Evolutionary conservation across 2,888 invertebrate species (phyloP), one percentile per base, ranked within the genome.

Genomic region (Ischnus inquisitorius): DNA sequence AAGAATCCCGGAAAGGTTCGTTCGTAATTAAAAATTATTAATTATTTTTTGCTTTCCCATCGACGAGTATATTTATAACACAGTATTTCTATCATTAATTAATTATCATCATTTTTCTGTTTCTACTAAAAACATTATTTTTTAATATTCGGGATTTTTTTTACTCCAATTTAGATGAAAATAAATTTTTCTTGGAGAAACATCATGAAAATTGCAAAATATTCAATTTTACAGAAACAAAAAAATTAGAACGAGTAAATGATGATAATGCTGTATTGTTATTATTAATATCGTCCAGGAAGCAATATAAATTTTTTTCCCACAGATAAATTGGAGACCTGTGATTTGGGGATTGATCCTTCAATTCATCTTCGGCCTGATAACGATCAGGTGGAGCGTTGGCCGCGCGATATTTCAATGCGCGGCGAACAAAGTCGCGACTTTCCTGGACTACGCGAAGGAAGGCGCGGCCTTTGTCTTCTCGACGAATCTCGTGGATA

Each of bases 401-500:
- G 99, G 99, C 0, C 94, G 97, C 60, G 91, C 94, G 0, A 95
- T 97, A 4, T 95, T 98, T 86, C 93, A 95, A 86, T 97, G 96
- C 90, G 93, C 97, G 69, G 96, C 97, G 0, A 94, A 94, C 72
- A 95, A 96, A 94, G 95, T 96, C n/a, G 96, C 97, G 1, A 95
- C 95, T 0, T 98, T 99, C 91, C 94, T 99, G 72, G 94, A 95
- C 4, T 99, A 96, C 91, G 96, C 98, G 0, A 95, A 96, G 79
- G 95, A 95, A 0, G 99, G 99, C 0, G 96, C 98, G 0, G 95
- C 94, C 0, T 98, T 99, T 91, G 97, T 98, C 0, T 99, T 97
- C 90, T 98, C 98, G 0, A 94, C 96, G 0, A 90, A 94, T 0
- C 94, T 97, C 0, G 95, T 97, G 8, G 91, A 93, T 0, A 93